phyloP scores from a whole-genome alignment of 2,113 vertebrate genomes.

The Phasianus colchicus region DNA sequence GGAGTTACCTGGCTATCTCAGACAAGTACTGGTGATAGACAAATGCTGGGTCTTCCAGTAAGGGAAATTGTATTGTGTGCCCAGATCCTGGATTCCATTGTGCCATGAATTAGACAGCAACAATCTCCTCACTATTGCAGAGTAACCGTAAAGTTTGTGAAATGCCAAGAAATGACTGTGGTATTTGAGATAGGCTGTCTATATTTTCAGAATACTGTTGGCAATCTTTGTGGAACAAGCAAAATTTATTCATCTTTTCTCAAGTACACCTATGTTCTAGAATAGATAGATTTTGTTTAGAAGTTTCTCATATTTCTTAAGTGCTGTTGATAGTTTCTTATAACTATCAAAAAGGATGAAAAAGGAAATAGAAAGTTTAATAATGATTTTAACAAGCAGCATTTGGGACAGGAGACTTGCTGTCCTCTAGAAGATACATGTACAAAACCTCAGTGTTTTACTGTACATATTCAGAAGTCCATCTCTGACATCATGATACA shows the following conservation, averaged over 20 bases:
- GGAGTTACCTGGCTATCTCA: background rate
- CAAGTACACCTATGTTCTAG: background rate
- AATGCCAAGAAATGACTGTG: background rate
- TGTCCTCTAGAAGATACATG: background rate
- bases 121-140: accelerated
- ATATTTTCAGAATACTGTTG: background rate
- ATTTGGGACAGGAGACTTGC: background rate
- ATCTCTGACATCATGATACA: accelerated
- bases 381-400: background rate
- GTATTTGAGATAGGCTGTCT: background rate
- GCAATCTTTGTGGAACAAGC: background rate
- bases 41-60: background rate
- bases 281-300: background rate
- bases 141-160: background rate
- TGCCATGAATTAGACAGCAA: background rate
- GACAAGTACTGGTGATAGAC: background rate
- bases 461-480: background rate
- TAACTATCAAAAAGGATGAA: background rate
- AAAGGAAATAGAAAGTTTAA: accelerated
- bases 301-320: background rate
- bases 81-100: background rate
- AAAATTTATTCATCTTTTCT: background rate
- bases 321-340: background rate
- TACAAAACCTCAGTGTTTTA: background rate
- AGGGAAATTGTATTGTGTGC: background rate